phyloP scores from a whole-genome alignment of 2,888 invertebrate genomes.

The Diploptera punctata region DNA sequence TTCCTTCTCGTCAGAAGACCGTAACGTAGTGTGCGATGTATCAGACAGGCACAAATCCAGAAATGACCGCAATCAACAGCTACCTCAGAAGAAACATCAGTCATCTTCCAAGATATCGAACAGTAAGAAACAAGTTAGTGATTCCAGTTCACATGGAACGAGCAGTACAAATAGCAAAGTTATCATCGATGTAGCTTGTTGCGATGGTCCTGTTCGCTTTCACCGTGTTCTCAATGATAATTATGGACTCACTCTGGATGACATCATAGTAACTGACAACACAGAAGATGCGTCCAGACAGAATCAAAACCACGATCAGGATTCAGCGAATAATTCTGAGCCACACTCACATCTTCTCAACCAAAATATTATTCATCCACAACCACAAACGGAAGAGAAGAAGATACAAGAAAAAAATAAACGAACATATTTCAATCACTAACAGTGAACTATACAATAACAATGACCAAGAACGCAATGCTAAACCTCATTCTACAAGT shows the following conservation, averaged over 20 bases:
- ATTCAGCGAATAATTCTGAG: neutral
- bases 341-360: no score
- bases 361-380: neutral
- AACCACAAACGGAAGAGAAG: neutral
- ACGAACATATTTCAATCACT: no score
- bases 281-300: neutral
- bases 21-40: neutral
- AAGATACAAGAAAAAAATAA: neutral
- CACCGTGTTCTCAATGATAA: constrained; percentile 85
- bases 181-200: constrained; percentile 86
- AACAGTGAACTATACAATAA: no score
- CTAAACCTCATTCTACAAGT: no score
- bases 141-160: constrained; percentile 10
- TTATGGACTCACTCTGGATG: constrained; percentile 62
- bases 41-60: neutral
- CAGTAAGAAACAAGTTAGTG: neutral
- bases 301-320: neutral
- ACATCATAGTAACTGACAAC: constrained; percentile 42
- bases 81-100: neutral
- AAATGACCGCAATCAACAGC: neutral
- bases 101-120: neutral
- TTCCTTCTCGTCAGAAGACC: constrained; percentile 24
- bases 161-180: constrained; percentile 56
- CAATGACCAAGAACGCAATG: no score
- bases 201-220: constrained; percentile 89